Evolutionary conservation across 2,888 invertebrate species (phyloP), one percentile per base, ranked within the genome.

Genomic region (Diadegma fenestrale): DNA sequence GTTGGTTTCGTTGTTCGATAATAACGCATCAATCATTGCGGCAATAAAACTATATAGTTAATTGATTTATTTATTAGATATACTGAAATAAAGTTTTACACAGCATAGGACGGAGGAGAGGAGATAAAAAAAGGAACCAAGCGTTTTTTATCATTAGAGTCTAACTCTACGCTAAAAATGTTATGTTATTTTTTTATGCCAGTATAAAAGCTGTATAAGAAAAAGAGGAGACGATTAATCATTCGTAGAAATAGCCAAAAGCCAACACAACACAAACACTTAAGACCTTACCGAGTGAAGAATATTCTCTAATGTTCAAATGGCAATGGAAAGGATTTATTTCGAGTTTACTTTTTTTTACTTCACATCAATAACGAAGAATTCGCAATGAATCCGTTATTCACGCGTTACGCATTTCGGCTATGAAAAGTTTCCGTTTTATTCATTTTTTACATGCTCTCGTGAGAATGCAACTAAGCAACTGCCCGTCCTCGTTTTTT

Each of bases 81-180:
- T 86, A 86, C 80, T 86, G 80, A 86, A 75, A 88, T 87, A 87
- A 58, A 89, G 88, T 89, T 88, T 88, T 88, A 88, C 76, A 85
- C 85, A 83, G 76, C 82, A 64, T 88, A 88, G 82, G 83, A 77
- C 26, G 54, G 41, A 33, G 19, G 26, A 30, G 26, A 48, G n/a
- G 48, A 48, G 17, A 33, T n/a, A 33, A n/a, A 48, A n/a, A 17
- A 84, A 66, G 22, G 12, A 51, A 58, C 77, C 33, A 72, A 75
- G 68, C 58, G 58, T 66, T 75, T 61, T 77, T 68, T 71, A 66
- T 77, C 79, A 73, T 75, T 51, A 75, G 88, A 86, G 88, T 88
- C 54, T 26, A 87, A 89, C 87, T 89, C 81, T 80, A 45, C 26
- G 80, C 78, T 45, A 66, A 79, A 69, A 87, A 85, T 87, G 84